phyloP scores from a whole-genome alignment of 2,113 vertebrate genomes.

The Nothoprocta perdicaria region DNA sequence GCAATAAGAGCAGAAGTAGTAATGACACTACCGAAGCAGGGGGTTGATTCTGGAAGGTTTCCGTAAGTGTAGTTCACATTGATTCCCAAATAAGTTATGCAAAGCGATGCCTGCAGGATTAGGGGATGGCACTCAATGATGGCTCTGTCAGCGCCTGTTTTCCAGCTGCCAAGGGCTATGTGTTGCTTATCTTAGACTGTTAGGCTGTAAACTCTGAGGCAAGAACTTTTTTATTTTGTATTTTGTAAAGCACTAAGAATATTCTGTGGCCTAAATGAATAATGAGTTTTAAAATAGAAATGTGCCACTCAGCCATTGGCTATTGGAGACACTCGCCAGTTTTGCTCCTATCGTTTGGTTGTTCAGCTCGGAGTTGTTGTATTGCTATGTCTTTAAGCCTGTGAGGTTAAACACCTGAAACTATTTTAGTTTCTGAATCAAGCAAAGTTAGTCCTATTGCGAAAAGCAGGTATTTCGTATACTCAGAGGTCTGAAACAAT shows the following conservation, averaged over 20 bases:
- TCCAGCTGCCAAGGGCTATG: not conserved
- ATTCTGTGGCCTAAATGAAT: not conserved
- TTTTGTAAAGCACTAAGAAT: not conserved
- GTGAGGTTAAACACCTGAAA: not conserved
- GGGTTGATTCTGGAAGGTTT: not conserved
- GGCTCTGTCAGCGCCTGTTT: not conserved
- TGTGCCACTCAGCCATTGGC: not conserved
- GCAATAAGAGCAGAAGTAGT: not conserved
- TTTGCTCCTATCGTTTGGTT: not conserved
- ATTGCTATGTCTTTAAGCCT: not conserved
- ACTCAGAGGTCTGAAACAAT: slow-evolving; percentile 51
- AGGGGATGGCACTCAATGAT: not conserved
- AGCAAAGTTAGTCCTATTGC: not conserved
- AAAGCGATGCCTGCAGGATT: not conserved
- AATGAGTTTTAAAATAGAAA: not conserved
- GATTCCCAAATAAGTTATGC: not conserved
- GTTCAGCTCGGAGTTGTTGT: not conserved
- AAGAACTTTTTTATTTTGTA: not conserved
- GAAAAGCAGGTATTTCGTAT: slow-evolving; percentile 8
- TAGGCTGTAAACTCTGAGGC: not conserved
- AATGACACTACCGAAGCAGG: not conserved
- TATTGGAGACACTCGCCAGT: not conserved
- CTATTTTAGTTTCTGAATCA: not conserved
- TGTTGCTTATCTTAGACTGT: not conserved
- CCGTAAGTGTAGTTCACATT: not conserved